Evolutionary conservation across 2,797 vertebrate genomes (phyloP), one percentile per base, ranked within the genome.

Genomic region (Enteromius thamalakanensis): DNA sequence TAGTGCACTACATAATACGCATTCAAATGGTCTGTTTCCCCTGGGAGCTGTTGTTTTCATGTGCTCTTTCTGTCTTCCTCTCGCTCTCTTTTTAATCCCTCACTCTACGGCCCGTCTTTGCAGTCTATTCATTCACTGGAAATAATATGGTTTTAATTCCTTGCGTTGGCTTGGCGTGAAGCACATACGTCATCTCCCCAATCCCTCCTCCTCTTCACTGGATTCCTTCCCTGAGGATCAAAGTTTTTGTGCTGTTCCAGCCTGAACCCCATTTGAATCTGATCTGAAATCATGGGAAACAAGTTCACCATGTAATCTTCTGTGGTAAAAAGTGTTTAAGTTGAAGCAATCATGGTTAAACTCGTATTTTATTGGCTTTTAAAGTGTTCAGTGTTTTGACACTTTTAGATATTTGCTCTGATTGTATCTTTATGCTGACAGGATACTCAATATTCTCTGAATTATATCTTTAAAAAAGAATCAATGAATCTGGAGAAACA

Each of bases 261-360:
- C 49, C 70, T 81, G 79, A 81, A 85, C 88, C 88, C 62, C 86
- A 78, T 85, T 89, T 84, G 88, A 86, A 86, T 90, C 87, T 91
- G 88, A 89, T 92, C 89, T 90, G 79, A 91, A 90, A 89, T 87
- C 81, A 86, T 83, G 86, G 91, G 86, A 90, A 88, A 89, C 88
- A 88, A 92, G 90, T 89, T 88, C 86, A 85, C 53, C 32, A 47
- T 62, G 78, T 89, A 89, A 91, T 91, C 82, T 89, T 89, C 81
- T 86, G 69, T 77, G 60, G 68, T 83, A 86, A 87, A 91, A 91
- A 87, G 79, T 37, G 78, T 32, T 88, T 88, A 91, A 88, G 85
- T 84, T 55, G 19, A 83, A n/a, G 70, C 42, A 67, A 32, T 76
- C 79, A 40, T 70, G 29, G 85, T 65, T 86, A 87, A 90, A 89